These are phyloP conservation scores for Mormyrops boulengeri DNA, from an alignment of 2,797 vertebrate species.

Conservation along the genomic window DNA sequence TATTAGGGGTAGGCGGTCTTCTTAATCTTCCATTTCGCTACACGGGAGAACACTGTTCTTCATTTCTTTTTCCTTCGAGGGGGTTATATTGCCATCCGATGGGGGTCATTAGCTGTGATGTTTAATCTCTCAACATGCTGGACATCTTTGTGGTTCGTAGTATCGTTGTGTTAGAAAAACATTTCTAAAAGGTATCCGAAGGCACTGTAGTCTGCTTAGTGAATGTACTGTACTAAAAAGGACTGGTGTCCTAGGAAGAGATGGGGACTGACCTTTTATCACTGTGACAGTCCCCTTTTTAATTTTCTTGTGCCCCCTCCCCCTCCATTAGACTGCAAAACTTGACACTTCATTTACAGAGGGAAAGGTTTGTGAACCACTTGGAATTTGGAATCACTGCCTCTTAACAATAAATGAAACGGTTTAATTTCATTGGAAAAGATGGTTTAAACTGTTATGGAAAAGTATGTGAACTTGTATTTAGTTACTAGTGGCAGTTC, in stretches of 20 bases:
- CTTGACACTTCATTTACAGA: neutral
- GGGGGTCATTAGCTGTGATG: neutral
- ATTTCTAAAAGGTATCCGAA: neutral
- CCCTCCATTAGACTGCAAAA: neutral
- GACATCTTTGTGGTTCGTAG: neutral
- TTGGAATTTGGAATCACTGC: neutral
- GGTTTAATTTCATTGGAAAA: neutral
- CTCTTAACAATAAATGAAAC: neutral
- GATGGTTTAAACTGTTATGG: neutral
- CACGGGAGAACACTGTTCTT: neutral
- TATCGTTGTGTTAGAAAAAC: neutral
- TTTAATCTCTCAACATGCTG: neutral
- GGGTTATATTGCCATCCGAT: neutral
- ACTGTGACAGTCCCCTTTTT: neutral
- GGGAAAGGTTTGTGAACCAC: neutral
- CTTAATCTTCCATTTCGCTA: neutral
- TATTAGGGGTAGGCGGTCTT: neutral
- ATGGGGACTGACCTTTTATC: neutral
- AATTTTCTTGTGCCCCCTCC: neutral
- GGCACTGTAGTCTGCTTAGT: neutral
- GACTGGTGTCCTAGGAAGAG: neutral
- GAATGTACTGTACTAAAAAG: neutral
- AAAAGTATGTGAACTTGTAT: neutral
- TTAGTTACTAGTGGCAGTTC: neutral
- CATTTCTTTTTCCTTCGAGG: neutral